A percentile compares a stretch with the other conserved stretches of the same genome.
phyloP scores from a whole-genome alignment of 1,140 invertebrate species.

The Hylyphantes graminicola region DNA sequence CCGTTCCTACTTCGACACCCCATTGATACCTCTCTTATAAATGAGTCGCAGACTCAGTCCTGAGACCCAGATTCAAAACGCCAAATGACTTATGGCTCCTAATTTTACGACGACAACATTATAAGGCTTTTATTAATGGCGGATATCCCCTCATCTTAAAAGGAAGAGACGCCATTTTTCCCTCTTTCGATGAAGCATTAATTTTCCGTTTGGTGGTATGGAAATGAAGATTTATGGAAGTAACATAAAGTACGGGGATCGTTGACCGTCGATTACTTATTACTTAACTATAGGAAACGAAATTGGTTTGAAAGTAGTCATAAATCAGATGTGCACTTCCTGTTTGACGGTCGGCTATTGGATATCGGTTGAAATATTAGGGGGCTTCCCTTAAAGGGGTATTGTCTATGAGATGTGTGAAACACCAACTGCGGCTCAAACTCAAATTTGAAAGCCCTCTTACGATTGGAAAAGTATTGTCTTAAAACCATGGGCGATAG shows the following conservation, averaged over 20 bases:
- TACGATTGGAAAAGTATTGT: too few species aligned
- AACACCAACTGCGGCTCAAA: too few species aligned
- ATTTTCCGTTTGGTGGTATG: slow-evolving; percentile 41
- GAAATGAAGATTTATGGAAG: slow-evolving; percentile 58
- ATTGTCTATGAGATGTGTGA: too few species aligned
- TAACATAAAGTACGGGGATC: slow-evolving; percentile 49
- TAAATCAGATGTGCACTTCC: slow-evolving; percentile 41
- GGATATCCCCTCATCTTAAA: slow-evolving; percentile 50
- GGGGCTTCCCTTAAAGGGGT: too few species aligned
- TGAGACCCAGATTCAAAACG: slow-evolving; percentile 6
- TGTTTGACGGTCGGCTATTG: slow-evolving; percentile 34
- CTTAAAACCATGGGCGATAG: too few species aligned
- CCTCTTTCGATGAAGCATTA: slow-evolving; percentile 39
- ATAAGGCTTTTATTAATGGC: slow-evolving; percentile 56
- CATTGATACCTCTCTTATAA: slow-evolving; percentile 32
- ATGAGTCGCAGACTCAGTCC: not conserved
- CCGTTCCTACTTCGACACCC: not conserved
- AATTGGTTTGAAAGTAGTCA: slow-evolving; percentile 52
- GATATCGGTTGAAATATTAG: slow-evolving; percentile 28
- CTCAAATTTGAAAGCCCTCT: too few species aligned
- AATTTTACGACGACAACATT: slow-evolving; percentile 54
- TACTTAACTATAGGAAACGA: slow-evolving; percentile 58
- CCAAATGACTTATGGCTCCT: slow-evolving; percentile 53
- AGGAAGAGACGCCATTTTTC: slow-evolving; percentile 37
- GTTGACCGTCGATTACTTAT: slow-evolving; percentile 56